Evolutionary conservation across 2,113 vertebrate species (phyloP), one percentile per base, ranked within the genome.

Genomic region (Pseudopodoces humilis): DNA sequence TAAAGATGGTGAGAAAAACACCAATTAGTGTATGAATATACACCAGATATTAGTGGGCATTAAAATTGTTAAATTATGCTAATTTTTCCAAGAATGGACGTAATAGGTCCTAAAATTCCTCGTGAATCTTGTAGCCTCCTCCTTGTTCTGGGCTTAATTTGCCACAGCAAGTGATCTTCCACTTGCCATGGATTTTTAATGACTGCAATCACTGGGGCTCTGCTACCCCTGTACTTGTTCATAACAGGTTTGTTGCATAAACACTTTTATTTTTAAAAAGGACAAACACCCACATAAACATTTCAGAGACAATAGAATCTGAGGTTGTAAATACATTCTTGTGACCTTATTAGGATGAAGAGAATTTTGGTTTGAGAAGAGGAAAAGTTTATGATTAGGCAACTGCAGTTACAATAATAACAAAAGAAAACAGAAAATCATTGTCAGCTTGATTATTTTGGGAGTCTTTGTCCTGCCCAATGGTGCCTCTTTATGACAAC

Each of bases 391-490:
- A 31, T 71, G 53, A 82, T 75, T 13, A 33, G 78, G 25, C n/a
- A 87, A 69, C 41, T 75, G 28, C 31, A 69, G n/a, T 44, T 52
- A 68, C 17, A 81, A 11, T 53, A 85, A 78, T 55, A 86, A 75
- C 33, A 75, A 75, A 86, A 39, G 35, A 49, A 95, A 92, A 65
- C 6, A 88, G 22, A 88, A 82, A 68, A 71, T 60, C 76, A 21
- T 23, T 77, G 35, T 63, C 19, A 60, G 27, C 3, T 3, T 67
- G 64, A 75, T 81, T 75, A 52, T 56, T 91, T 65, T 49, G n/a
- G 37, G 31, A 86, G 20, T 33, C 49, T 81, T 22, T 70, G 33
- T 85, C 44, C 58, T 64, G 60, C 35, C 52, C 43, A 86, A 3
- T 43, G 44, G 37, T 72, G 65, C 22, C 20, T 86, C 31, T 86